Base-by-base conservation (phyloP, 37 sponge, comb jelly and placozoan species). In the Axinella damicornis region DNA sequence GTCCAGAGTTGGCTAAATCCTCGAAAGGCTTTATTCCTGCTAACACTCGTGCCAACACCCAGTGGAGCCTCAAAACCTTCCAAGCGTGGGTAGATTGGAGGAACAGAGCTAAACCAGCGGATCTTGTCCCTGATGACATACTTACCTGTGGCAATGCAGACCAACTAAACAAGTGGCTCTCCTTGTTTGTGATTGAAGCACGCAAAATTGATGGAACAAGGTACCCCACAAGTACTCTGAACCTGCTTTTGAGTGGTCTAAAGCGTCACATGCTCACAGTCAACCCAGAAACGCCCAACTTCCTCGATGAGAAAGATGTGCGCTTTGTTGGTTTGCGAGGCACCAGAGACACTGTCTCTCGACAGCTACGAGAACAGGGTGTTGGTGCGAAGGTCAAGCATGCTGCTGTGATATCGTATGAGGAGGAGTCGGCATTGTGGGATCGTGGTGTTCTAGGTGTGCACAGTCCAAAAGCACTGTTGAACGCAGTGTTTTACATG, bases 141-240 rank as follows among this genome's bases (percentile, higher is more conserved):
- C 73, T 46, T 5, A 18, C 17, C 16, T 24, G 32, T 15, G 30
- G 15, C 21, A 61, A 68, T 2, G 39, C 85, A 11, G 57, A 0
- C 9, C 14, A 2, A 20, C 68, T 85, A 16, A 74, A 65, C 32
- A 74, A 75, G 36, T 74, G 76, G 76, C 57, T 85, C 6, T 75
- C 85, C 16, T 22, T 74, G 58, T 85, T 75, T 33, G 73, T 85
- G n/a, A 21, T 74, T 1, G 85, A 85, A 53, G 59, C 60, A 0
- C 75, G 77, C 27, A 74, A 66, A 20, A 62, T 37, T 27, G 68
- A 85, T 53, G 85, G 85, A 18, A 53, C 15, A 17, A 62, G n/a
- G 54, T 85, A 66, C 60, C 85, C 77, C 39, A 21, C 76, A 0
- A 65, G 46, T 1, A 76, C 77, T 0, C 65, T 85, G 18, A 67